Conservation (phyloP, 2,797 vertebrate genomes). For the Pseudochaenichthys georgianus region DNA sequence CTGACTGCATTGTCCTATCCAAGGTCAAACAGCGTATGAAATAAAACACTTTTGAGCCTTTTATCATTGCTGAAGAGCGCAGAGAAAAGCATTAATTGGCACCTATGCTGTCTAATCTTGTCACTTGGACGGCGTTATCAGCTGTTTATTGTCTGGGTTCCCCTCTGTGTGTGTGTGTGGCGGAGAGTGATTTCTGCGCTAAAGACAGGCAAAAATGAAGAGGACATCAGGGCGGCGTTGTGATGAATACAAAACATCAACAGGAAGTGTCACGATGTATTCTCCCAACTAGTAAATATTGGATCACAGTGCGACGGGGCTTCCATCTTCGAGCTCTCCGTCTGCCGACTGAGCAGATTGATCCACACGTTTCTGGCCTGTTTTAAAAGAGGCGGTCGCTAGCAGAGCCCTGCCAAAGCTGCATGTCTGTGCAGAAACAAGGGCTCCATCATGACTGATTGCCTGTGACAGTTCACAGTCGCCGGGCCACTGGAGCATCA, state of each 20-base stretch:
- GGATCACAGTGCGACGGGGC: constrained; percentile 71
- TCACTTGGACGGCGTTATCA: constrained; percentile 41
- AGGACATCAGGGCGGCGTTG: constrained; percentile 41
- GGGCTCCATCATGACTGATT: constrained; percentile 82
- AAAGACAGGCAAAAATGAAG: constrained; percentile 44
- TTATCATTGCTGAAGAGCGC: constrained; percentile 42
- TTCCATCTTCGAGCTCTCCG: constrained; percentile 57
- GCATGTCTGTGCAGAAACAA: constrained; percentile 79
- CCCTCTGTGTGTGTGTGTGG: neutral
- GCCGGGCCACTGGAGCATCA: constrained; percentile 81
- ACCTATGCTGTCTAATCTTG: constrained; percentile 59
- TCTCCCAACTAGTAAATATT: constrained; percentile 77
- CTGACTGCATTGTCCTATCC: constrained; percentile 69
- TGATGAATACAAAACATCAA: constrained; percentile 71
- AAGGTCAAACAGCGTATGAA: constrained; percentile 74
- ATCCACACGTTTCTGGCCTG: constrained; percentile 71
- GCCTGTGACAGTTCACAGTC: constrained; percentile 84
- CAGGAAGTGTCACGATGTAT: constrained; percentile 68
- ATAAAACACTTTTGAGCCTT: constrained; percentile 50
- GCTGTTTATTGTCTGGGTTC: constrained; percentile 42
- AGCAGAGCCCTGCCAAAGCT: constrained; percentile 72
- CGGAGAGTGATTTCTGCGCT: constrained; percentile 17
- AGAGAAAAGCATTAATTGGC: constrained; percentile 49
- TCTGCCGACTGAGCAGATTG: constrained; percentile 76
- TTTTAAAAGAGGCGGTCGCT: constrained; percentile 69